Percentiles rank a stretch among this genome's conserved stretches.
These are phyloP conservation scores for Clarias macrocephalus DNA, from an alignment of 2,113 vertebrate species.

Conservation along the genomic window DNA sequence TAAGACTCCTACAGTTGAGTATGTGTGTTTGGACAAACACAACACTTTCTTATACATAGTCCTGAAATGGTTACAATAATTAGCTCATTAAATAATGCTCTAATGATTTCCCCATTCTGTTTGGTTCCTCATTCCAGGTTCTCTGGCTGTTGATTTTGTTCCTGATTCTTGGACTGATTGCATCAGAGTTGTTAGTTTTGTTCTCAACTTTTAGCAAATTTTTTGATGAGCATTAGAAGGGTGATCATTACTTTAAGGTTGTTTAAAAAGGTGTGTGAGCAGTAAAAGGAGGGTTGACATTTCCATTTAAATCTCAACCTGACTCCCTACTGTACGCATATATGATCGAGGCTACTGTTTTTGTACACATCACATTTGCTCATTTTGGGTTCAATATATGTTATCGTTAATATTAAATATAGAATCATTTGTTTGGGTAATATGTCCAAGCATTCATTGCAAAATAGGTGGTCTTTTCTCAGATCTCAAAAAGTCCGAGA, in stretches of 20 bases:
- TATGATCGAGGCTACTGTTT: too few species aligned
- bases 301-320: neutral
- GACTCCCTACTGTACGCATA: neutral
- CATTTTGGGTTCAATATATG: too few species aligned
- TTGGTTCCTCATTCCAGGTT: constrained; percentile 58
- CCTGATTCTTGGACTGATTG: constrained; percentile 75
- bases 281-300: neutral
- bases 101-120: neutral
- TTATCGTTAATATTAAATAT: neutral
- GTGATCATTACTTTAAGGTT: neutral
- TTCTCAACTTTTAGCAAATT: neutral
- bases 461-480: neutral
- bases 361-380: too few species aligned
- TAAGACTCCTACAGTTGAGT: neutral
- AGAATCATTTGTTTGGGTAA: neutral
- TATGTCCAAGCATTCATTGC: neutral
- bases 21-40: neutral
- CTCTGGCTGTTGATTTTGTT: constrained; percentile 82
- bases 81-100: neutral
- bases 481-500: neutral
- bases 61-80: neutral
- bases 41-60: neutral
- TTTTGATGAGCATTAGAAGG: neutral
- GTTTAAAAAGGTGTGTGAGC: neutral
- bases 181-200: constrained; percentile 81